A percentile compares a stretch with the other conserved stretches of the same genome.
Evolutionary conservation across 2,797 vertebrate genomes (phyloP).

Genomic region (Gymnothorax javanicus): DNA sequence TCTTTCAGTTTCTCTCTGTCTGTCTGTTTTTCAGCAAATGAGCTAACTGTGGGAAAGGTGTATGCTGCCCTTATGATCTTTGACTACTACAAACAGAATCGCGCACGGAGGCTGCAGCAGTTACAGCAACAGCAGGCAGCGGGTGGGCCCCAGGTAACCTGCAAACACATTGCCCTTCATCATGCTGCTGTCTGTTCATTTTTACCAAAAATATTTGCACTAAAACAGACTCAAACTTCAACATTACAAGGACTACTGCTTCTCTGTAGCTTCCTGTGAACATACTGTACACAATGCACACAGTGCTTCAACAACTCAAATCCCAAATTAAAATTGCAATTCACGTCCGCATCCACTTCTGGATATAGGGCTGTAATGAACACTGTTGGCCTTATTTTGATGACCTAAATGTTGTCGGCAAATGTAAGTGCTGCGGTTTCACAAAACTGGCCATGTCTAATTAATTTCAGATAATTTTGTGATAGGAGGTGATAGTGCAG

Average conservation of each 20-base stretch:
- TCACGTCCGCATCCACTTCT: too few relatives aligned
- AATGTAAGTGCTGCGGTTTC: too few relatives aligned
- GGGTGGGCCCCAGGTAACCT: slow-evolving; percentile 80
- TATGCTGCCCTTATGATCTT: slow-evolving; percentile 97
- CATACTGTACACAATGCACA: neutral
- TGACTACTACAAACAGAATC: slow-evolving; percentile 94
- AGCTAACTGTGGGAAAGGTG: slow-evolving; percentile 95
- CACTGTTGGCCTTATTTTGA: too few relatives aligned
- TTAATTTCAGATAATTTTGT: too few relatives aligned
- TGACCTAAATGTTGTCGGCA: too few relatives aligned
- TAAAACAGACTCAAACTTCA: neutral
- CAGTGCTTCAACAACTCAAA: neutral
- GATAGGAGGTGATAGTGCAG: too few relatives aligned
- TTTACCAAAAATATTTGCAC: neutral
- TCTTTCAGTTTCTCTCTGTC: slow-evolving; percentile 9
- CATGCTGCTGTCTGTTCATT: neutral
- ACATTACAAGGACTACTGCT: neutral
- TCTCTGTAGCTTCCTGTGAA: too few relatives aligned
- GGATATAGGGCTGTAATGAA: too few relatives aligned
- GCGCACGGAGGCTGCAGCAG: slow-evolving; percentile 78
- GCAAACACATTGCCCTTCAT: neutral
- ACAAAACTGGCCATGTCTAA: too few relatives aligned
- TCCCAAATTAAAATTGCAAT: neutral
- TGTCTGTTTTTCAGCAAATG: slow-evolving; percentile 76
- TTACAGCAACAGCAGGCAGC: slow-evolving; percentile 66